Percentiles rank a stretch among this genome's conserved stretches.
phyloP scores from a whole-genome alignment of 2,797 vertebrate species.

The Alca torda region DNA sequence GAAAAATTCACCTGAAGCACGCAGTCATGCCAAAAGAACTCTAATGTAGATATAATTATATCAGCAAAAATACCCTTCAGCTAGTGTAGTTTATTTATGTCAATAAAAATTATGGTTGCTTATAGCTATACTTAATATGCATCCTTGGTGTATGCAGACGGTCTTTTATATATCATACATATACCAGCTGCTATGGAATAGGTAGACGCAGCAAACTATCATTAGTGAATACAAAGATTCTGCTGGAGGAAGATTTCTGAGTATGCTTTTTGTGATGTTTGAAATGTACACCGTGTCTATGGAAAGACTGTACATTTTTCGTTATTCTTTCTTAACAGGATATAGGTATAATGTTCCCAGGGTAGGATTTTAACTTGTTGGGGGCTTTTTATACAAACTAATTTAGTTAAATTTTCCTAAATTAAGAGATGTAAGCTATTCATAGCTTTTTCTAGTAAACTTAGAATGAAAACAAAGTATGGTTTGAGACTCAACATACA shows the following conservation, averaged over 20 bases:
- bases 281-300: not conserved
- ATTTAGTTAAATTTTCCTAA: not conserved
- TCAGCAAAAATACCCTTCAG: conserved; percentile 47
- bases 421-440: not conserved
- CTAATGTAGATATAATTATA: conserved; percentile 23
- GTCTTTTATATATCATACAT: not conserved
- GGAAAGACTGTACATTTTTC: not conserved
- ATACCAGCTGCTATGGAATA: not conserved
- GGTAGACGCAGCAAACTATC: not conserved
- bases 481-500: not conserved
- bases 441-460: not conserved
- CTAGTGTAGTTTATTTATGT: conserved; percentile 1
- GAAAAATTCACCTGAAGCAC: conserved; percentile 56
- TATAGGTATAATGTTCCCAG: not conserved
- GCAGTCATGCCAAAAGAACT: not conserved
- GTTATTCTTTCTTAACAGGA: not conserved
- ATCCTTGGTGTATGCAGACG: not conserved
- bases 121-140: not conserved
- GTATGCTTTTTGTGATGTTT: not conserved
- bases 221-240: not conserved
- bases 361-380: not conserved
- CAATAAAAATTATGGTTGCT: conserved; percentile 27
- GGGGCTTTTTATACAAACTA: not conserved
- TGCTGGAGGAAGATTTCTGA: not conserved
- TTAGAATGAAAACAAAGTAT: not conserved